These are phyloP conservation scores for Antechinus stuartii DNA, from an alignment of 2,113 vertebrate species.

Conservation along the genomic window DNA sequence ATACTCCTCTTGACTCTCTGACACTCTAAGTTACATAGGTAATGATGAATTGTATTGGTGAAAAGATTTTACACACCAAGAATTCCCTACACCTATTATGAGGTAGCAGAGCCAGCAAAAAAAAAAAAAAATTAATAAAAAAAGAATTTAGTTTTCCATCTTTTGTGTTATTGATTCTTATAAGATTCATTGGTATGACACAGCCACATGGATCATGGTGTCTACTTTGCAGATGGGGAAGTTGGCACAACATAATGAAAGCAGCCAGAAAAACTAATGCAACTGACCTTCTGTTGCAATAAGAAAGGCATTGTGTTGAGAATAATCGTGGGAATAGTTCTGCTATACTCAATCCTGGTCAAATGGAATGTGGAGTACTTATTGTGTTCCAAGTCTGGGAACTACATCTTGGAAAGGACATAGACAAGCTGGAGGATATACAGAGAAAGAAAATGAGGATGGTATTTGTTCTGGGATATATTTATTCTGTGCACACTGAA, in stretches of 20 bases:
- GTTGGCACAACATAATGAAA: not conserved
- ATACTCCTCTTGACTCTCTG: not conserved
- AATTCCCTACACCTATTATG: not conserved
- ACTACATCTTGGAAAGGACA: not conserved
- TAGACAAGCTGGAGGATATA: not conserved
- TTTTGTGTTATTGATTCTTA: not conserved
- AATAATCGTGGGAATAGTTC: not conserved
- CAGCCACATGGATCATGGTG: not conserved
- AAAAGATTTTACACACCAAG: not conserved
- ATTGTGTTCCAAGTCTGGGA: not conserved
- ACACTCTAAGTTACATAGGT: not conserved
- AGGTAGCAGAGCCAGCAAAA: not conserved
- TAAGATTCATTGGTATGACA: not conserved
- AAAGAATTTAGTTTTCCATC: not conserved
- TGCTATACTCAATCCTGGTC: not conserved
- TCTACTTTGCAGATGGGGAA: not conserved
- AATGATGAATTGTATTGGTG: not conserved
- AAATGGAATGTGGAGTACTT: not conserved
- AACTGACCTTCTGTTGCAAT: not conserved
- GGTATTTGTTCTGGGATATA: not conserved
- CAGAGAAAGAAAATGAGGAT: not conserved
- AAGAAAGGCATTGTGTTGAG: not conserved
- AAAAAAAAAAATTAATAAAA: not conserved
- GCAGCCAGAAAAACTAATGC: not conserved
- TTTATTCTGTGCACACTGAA: not conserved